phyloP scores from a whole-genome alignment of 1,140 invertebrate species.

The Agrilus planipennis region DNA sequence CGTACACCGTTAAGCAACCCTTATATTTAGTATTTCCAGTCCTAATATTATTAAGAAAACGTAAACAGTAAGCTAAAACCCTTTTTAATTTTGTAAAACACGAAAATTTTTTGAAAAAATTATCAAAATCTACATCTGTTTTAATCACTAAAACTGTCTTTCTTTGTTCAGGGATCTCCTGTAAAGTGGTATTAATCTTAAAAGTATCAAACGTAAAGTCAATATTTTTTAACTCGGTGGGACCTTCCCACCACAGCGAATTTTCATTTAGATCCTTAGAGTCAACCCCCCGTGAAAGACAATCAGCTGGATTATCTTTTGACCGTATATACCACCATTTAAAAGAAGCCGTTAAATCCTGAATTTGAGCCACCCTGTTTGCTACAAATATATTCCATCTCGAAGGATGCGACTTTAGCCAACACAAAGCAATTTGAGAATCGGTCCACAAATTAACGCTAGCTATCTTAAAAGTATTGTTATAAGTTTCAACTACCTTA shows the following conservation, averaged over 20 bases:
- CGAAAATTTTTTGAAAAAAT: slow-evolving; percentile 1
- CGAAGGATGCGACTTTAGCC: slow-evolving; percentile 11
- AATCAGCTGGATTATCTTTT: slow-evolving; percentile 19
- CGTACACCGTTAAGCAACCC: not conserved
- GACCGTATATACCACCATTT: slow-evolving; percentile 15
- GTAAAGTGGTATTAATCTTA: not conserved
- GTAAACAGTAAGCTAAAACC: not conserved
- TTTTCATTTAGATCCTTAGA: slow-evolving; percentile 9
- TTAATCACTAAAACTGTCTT: not conserved
- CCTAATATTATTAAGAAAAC: slow-evolving; percentile 1
- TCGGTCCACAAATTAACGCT: slow-evolving; percentile 16
- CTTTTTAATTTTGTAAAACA: slow-evolving; percentile 1
- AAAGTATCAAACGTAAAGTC: not conserved
- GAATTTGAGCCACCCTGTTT: slow-evolving; percentile 19
- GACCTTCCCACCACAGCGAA: slow-evolving; percentile 21
- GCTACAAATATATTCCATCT: slow-evolving; percentile 19
- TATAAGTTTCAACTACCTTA: slow-evolving; percentile 3
- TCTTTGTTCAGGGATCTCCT: no score
- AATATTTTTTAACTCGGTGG: slow-evolving; percentile 8
- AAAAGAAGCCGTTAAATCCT: not conserved
- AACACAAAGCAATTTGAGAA: slow-evolving; percentile 15
- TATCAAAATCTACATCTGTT: not conserved
- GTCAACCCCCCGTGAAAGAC: slow-evolving; percentile 14
- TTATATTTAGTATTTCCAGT: not conserved
- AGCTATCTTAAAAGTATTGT: not conserved